Conservation (phyloP, 2,888 invertebrate species). For the Mamestra brassicae region DNA sequence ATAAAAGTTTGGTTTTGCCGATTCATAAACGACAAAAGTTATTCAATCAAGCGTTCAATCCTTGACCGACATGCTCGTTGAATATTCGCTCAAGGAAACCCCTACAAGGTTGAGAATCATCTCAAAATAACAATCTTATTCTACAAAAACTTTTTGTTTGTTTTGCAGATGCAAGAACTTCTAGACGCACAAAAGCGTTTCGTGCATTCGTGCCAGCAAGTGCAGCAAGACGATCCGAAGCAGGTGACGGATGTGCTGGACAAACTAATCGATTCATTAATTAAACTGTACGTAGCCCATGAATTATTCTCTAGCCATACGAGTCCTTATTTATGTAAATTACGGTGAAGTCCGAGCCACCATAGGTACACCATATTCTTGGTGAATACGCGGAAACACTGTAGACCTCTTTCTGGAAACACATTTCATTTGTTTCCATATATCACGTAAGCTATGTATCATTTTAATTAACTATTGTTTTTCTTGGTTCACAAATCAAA, state of each 20-base stretch:
- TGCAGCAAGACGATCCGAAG: conserved; percentile 92
- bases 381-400: conserved; percentile 16
- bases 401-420: conserved; percentile 4
- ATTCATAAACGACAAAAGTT: conserved; percentile 14
- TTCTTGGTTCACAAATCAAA: background rate
- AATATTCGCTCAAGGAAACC: conserved; percentile 32
- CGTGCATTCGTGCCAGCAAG: conserved; percentile 92
- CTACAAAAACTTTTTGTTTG: background rate
- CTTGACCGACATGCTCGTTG: conserved; percentile 41
- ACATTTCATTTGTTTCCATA: conserved; percentile 12
- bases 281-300: conserved; percentile 89
- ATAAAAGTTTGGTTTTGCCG: background rate
- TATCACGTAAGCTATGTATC: background rate
- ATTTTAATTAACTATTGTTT: background rate
- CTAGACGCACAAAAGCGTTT: conserved; percentile 92
- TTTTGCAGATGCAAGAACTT: conserved; percentile 90
- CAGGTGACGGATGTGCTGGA: conserved; percentile 92
- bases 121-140: background rate
- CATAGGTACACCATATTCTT: conserved; percentile 4
- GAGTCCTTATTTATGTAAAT: conserved; percentile 60
- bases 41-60: conserved; percentile 26
- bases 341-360: conserved; percentile 13
- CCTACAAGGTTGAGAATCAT: conserved; percentile 5
- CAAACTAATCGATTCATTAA: conserved; percentile 91
- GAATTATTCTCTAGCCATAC: conserved; percentile 59